Conservation (phyloP, 2,888 invertebrate species). For the Scaptomyza cyrtandrae region DNA sequence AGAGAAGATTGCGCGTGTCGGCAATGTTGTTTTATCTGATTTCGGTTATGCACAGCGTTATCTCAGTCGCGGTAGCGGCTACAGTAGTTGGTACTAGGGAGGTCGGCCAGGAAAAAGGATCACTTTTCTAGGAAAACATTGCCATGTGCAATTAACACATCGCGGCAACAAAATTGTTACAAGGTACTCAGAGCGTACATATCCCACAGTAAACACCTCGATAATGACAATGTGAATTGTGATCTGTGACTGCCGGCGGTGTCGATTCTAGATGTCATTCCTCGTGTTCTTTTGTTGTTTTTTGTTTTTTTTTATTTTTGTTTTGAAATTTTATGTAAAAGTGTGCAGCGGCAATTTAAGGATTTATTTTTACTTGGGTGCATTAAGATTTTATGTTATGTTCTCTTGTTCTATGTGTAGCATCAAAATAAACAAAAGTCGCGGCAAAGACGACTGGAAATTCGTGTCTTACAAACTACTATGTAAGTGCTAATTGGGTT, state of each 20-base stretch:
- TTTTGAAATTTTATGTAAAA: slow-evolving; percentile 32
- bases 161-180: slow-evolving; percentile 50
- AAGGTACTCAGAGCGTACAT: slow-evolving; percentile 16
- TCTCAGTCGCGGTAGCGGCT: not conserved
- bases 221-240: slow-evolving; percentile 70
- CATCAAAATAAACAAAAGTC: slow-evolving; percentile 54
- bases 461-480: slow-evolving; percentile 63
- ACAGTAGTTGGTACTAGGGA: not conserved
- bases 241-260: slow-evolving; percentile 52
- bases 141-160: slow-evolving; percentile 80
- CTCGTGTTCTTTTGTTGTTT: not conserved
- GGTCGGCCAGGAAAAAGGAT: slow-evolving; percentile 61
- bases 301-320: slow-evolving; percentile 9
- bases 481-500: slow-evolving; percentile 75
- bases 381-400: slow-evolving; percentile 9
- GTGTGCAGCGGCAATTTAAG: slow-evolving; percentile 64
- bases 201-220: slow-evolving; percentile 64
- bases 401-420: slow-evolving; percentile 44
- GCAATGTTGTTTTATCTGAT: slow-evolving; percentile 70
- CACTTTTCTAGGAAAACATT: slow-evolving; percentile 78
- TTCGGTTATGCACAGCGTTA: slow-evolving; percentile 16
- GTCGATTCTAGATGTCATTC: slow-evolving; percentile 46
- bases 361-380: slow-evolving; percentile 38
- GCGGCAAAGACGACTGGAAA: slow-evolving; percentile 31
- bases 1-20: slow-evolving; percentile 59